These are phyloP conservation scores for Grallaria varia DNA, from an alignment of 2,113 vertebrate species.

Conservation along the genomic window DNA sequence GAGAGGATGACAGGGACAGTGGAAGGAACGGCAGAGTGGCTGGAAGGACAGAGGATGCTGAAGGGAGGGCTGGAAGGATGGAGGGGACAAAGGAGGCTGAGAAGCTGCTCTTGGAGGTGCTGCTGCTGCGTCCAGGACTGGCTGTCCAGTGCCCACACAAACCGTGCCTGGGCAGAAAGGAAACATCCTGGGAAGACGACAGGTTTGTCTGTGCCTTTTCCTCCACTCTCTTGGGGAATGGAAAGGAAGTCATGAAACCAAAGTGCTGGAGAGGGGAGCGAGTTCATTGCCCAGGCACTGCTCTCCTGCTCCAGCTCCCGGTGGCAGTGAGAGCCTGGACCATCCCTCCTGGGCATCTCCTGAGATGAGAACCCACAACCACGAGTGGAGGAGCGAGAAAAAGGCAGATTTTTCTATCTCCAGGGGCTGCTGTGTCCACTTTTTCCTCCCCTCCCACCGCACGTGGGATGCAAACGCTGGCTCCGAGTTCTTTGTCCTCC, in stretches of 20 bases:
- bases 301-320: background rate
- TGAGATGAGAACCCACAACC: background rate
- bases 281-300: fast-evolving
- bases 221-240: fast-evolving
- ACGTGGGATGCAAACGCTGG: background rate
- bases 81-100: background rate
- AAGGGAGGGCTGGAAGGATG: background rate
- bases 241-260: background rate
- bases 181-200: background rate
- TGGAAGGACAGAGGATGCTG: background rate
- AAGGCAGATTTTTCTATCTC: background rate
- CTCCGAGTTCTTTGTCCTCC: background rate
- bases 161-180: background rate
- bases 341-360: background rate
- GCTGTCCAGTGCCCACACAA: background rate
- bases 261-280: background rate
- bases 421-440: fast-evolving
- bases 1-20: background rate
- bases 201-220: background rate
- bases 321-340: background rate
- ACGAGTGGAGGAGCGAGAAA: fast-evolving
- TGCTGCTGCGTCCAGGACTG: background rate
- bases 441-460: background rate
- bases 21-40: background rate
- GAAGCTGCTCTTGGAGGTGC: background rate